phyloP scores from a whole-genome alignment of 2,797 vertebrate species.

The Bovichtus diacanthus region DNA sequence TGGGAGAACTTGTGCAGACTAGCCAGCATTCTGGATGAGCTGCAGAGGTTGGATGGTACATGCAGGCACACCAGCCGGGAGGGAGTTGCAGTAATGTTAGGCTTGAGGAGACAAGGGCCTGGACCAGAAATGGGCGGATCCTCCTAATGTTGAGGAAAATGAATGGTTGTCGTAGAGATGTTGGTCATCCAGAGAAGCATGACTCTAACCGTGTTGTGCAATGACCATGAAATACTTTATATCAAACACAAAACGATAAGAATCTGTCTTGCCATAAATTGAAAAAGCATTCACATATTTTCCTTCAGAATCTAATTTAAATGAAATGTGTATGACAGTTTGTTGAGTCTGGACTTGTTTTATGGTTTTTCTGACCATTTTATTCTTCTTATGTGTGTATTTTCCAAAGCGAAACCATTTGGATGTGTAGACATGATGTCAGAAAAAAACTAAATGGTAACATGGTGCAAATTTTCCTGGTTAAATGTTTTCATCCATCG shows the following conservation, averaged over 20 bases:
- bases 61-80: too few species aligned
- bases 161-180: not conserved
- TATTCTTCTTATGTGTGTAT: constrained; percentile 36
- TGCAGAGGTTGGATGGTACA: too few species aligned
- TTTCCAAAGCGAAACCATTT: constrained; percentile 52
- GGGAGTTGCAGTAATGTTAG: not conserved
- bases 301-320: constrained; percentile 33
- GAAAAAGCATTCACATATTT: constrained; percentile 47
- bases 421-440: constrained; percentile 58
- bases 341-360: constrained; percentile 36
- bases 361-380: constrained; percentile 27
- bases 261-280: constrained; percentile 35
- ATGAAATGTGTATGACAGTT: constrained; percentile 29
- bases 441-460: constrained; percentile 46
- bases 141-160: not conserved
- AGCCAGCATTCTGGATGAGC: too few species aligned
- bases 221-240: constrained; percentile 29
- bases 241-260: constrained; percentile 13
- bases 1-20: not conserved
- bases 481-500: constrained; percentile 44
- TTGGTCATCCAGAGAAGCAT: not conserved
- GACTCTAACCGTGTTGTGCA: not conserved
- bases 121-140: not conserved
- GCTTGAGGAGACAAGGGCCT: not conserved
- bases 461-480: constrained; percentile 45